Base-by-base conservation (phyloP, 2,797 vertebrate species). In the Liasis olivaceus region DNA sequence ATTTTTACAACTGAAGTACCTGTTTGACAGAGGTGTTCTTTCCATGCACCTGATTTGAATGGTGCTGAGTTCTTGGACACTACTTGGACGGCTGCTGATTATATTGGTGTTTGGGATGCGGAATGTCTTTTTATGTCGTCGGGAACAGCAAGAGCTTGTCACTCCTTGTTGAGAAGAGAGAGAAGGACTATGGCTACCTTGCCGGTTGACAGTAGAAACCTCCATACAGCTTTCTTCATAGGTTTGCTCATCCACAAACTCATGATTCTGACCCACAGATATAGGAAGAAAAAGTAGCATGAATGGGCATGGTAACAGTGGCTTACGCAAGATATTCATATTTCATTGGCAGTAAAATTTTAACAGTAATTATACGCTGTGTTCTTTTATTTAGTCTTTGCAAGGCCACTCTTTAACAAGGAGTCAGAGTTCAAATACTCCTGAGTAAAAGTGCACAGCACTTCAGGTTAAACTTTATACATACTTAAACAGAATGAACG, bases 21-120 rank as follows among this genome's bases (percentile, higher is more conserved):
- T 99, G 98, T 99, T 99, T 92, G 96, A 97, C 28, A 98, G 96
- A 36, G 98, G 95, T 0, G 98, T 98, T 90, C 98, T 97, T 96
- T 99, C 99, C 97, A 98, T 96, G 26, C 98, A 98, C 96, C 98
- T 96, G 97, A 99, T 98, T 95, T 99, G 98, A 97, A 99, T 99
- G 91, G 99, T 99, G 96, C 99, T 99, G 94, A 99, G 99, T 96
- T 99, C 99, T 95, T 99, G 99, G 94, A 99, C 95, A 12, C 98
- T 98, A 93, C 98, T 98, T 9, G 97, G 97, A 31, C 97, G 98
- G 91, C 98, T 98, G 64, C 96, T 97, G 0, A 94, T 91, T 59
- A 96, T 92, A 89, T 98, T 98, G 93, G 98, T 96, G 95, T 99
- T 99, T 0, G 98, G 98, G 85, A 99, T 98, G 66, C 97, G 98